These are phyloP conservation scores for Martes flavigula DNA, from an alignment of 2,797 vertebrate species.

Conservation along the genomic window DNA sequence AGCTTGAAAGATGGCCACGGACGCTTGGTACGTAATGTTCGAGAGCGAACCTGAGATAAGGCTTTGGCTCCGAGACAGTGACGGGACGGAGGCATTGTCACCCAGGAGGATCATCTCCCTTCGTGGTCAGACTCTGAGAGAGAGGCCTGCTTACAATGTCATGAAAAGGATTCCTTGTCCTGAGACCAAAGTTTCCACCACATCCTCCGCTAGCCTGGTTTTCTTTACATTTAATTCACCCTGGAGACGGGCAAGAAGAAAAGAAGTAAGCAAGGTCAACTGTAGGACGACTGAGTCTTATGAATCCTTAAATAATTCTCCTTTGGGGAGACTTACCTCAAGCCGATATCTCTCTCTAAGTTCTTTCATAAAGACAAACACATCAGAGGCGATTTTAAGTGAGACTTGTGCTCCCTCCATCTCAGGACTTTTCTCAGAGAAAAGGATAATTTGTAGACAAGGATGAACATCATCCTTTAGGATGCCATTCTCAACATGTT, in stretches of 20 bases:
- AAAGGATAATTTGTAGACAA: background rate
- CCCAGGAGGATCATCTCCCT: background rate
- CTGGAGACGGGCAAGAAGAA: background rate
- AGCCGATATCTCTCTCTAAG: background rate
- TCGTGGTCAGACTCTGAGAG: background rate
- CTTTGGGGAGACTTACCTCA: background rate
- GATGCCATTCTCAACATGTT: background rate
- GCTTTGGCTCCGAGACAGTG: background rate
- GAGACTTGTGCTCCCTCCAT: background rate
- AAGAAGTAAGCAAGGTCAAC: background rate
- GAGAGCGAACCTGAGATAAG: slow-evolving; percentile 51
- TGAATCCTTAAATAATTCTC: background rate
- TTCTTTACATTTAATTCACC: background rate
- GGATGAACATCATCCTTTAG: background rate
- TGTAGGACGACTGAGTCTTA: background rate
- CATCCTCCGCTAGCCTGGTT: background rate
- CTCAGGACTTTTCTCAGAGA: background rate
- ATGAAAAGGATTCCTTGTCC: background rate
- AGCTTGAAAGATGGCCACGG: slow-evolving; percentile 64
- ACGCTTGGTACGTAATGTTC: background rate
- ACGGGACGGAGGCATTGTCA: background rate
- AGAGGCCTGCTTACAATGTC: background rate
- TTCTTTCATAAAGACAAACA: background rate
- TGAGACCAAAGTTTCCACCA: background rate
- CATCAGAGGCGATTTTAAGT: background rate